Percentiles rank a stretch among this genome's conserved stretches.
These are phyloP conservation scores for Zaprionus davidi DNA, from an alignment of 1,140 invertebrate genomes.

Conservation along the genomic window DNA sequence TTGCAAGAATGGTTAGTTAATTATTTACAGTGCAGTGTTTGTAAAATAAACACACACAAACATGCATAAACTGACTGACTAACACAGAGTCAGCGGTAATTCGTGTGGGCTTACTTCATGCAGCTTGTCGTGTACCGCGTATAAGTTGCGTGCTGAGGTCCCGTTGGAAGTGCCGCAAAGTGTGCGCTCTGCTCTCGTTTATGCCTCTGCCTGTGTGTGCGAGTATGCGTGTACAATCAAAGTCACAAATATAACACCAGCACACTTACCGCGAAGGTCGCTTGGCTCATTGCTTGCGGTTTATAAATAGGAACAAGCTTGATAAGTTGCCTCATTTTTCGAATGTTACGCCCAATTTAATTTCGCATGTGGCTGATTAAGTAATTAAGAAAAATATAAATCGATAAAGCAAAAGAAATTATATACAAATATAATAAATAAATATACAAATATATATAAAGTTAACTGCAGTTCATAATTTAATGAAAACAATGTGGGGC, in stretches of 20 bases:
- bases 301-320: background rate
- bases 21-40: conserved; percentile 57
- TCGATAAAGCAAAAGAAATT: background rate
- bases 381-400: background rate
- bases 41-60: conserved; percentile 34
- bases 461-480: too few relatives aligned
- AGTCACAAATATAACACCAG: background rate
- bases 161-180: conserved; percentile 51
- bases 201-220: conserved; percentile 8
- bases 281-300: background rate
- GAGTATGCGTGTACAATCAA: background rate
- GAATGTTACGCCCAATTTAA: background rate
- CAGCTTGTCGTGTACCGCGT: conserved; percentile 15
- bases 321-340: background rate
- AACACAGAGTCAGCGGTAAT: conserved; percentile 7
- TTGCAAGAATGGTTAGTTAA: conserved; percentile 53
- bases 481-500: too few relatives aligned
- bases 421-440: background rate
- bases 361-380: background rate
- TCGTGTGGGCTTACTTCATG: conserved; percentile 26
- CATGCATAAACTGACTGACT: background rate
- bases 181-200: conserved; percentile 25
- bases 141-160: conserved; percentile 35
- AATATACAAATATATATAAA: background rate
- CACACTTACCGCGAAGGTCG: background rate